Evolutionary conservation across 2,888 invertebrate genomes (phyloP).

Genomic region (Oscheius sp.): DNA sequence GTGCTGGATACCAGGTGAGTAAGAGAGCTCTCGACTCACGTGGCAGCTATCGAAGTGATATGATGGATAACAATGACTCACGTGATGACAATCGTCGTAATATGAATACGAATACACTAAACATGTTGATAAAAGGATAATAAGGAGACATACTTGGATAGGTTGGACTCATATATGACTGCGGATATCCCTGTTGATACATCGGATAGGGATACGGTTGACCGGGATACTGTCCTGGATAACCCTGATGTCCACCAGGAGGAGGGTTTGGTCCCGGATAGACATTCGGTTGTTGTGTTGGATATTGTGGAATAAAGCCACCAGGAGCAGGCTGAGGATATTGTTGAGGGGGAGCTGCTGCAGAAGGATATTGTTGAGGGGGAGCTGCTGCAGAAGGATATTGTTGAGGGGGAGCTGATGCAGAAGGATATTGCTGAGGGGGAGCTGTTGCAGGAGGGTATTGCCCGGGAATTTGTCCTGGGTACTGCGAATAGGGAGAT

Average conservation of each 20-base stretch:
- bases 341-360: neutral
- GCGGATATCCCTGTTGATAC: conserved; percentile 18
- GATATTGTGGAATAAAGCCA: conserved; percentile 8
- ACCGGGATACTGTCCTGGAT: neutral
- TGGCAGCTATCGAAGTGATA: conserved; percentile 23
- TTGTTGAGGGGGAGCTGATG: neutral
- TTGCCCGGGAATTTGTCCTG: neutral
- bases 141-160: neutral
- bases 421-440: neutral
- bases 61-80: conserved; percentile 19
- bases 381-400: neutral
- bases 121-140: neutral
- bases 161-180: neutral
- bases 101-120: conserved; percentile 17
- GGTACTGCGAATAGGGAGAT: neutral
- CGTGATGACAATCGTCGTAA: conserved; percentile 14
- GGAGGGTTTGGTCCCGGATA: conserved; percentile 15
- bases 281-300: conserved; percentile 9
- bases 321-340: conserved; percentile 18
- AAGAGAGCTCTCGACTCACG: conserved; percentile 11
- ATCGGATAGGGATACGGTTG: conserved; percentile 13
- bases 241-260: neutral
- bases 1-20: too few relatives aligned
- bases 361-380: neutral
- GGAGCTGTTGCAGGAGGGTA: neutral